Evolutionary conservation across 2,888 invertebrate genomes (phyloP), one percentile per base, ranked within the genome.

Genomic region (Agrotis clavis): DNA sequence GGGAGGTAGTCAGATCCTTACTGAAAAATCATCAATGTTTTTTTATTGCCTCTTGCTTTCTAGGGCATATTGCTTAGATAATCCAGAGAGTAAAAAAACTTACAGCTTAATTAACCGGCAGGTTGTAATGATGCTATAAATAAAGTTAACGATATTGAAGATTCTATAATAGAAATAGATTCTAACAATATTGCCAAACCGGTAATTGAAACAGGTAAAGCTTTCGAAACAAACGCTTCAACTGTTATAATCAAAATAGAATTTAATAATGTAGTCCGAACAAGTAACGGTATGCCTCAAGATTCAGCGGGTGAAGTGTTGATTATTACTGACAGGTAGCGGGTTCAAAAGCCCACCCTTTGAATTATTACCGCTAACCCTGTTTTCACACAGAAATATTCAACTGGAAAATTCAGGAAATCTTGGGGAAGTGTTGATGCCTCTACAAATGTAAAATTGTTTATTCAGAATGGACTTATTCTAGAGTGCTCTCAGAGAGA

Each of bases 321-420:
- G 77, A 79, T 77, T 63, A 60, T 25, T 48, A 53, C 53, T 78
- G 78, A 77, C 62, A 81, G 68, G 62, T 71, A 56, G n/a, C 47
- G 18, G 48, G 60, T 56, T 66, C 65, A 21, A 60, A 63, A 59
- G 61, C 53, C 41, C 50, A 25, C 51, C 54, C 47, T 11, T 56
- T 61, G 50, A 82, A 77, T 72, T 64, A 80, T 57, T 81, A 66
- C 51, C 47, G 1, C 18, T 60, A 65, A 76, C 62, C 61, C 25
- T 63, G 56, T 69, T 74, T 57, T 14, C 19, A 41, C 13, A 57
- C 13, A 48, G 48, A 67, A 57, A 81, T 67, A 67, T 80, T 70
- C 25, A 67, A 60, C 51, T 64, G 54, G n/a, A 66, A 70, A 57
- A 47, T 60, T 48, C 35, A 48, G 48, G 19, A 53, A 54, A 63